A percentile compares a stretch with the other conserved stretches of the same genome.
These are phyloP conservation scores for Drosophila serrata DNA, from an alignment of 1,140 invertebrate genomes.

Conservation along the genomic window DNA sequence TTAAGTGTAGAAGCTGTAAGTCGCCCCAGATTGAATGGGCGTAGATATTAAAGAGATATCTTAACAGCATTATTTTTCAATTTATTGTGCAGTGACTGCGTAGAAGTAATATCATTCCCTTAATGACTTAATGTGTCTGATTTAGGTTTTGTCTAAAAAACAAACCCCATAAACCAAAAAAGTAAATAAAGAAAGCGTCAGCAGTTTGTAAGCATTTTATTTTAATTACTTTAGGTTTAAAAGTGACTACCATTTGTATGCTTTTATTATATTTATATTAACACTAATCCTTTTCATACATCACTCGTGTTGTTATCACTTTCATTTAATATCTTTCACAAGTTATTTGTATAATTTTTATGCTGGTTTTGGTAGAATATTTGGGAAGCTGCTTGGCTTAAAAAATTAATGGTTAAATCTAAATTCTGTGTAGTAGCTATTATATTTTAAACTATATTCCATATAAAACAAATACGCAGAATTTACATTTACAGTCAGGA, in stretches of 20 bases:
- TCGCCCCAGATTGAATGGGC: conserved; percentile 47
- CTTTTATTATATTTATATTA: conserved; percentile 31
- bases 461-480: neutral
- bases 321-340: conserved; percentile 35
- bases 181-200: conserved; percentile 31
- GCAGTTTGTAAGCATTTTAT: conserved; percentile 64
- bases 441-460: neutral
- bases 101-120: conserved; percentile 53
- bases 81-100: conserved; percentile 72
- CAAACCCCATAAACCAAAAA: conserved; percentile 7
- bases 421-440: conserved; percentile 17
- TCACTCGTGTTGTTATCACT: conserved; percentile 4
- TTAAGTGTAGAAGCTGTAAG: conserved; percentile 84
- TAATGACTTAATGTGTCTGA: conserved; percentile 68
- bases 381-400: conserved; percentile 82
- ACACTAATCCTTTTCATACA: conserved; percentile 17
- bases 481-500: conserved; percentile 12
- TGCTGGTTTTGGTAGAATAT: conserved; percentile 84
- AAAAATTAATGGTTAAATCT: conserved; percentile 9
- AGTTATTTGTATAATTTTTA: conserved; percentile 6
- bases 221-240: conserved; percentile 29
- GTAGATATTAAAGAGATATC: conserved; percentile 36
- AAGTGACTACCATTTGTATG: conserved; percentile 31
- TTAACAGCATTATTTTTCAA: conserved; percentile 70
- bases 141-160: conserved; percentile 78